Base-by-base conservation (phyloP, 2,797 vertebrate species). In the Syngnathus acus region DNA sequence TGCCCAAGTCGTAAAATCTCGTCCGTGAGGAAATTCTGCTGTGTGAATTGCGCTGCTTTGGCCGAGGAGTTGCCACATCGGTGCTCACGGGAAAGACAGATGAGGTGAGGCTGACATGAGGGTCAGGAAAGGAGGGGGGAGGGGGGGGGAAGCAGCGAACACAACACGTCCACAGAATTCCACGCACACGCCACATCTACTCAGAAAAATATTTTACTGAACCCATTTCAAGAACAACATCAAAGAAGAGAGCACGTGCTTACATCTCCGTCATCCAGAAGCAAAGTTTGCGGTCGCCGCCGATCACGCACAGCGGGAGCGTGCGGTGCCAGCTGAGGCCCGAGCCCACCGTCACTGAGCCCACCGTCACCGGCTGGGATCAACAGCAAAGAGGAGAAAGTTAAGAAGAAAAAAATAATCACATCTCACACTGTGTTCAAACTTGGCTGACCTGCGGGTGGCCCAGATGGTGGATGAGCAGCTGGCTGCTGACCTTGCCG, bases 181-280 rank as follows among this genome's bases (percentile, higher is more conserved):
- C 65, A 71, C 4, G 66, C 51, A 76, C 65, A 81, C 57, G 19
- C 69, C n/a, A 6, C 61, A 38, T 50, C 65, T 78, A 83, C 67
- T 79, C 69, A 70, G 65, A 86, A 84, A 84, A 82, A 82, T 69
- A 81, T 63, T 91, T 90, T 91, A 89, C 86, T 90, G 72, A 71
- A 78, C 77, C 64, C 68, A 69, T 54, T 39, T 42, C 26, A 62
- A 77, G 75, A 78, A 73, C 37, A 83, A 48, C 79, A 62, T 17
- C 19, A n/a, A 4, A 60, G n/a, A 43, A 21, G 42, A 61, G 39
- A 42, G 21, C 38, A 61, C 10, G 68, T 47, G 59, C 67, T 14
- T 94, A 99, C 92, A 97, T 95, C 88, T 98, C 96, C 3, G 96
- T 98, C 89, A 95, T 89, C 96, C 96, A 98, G 74, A 99, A 99